Evolutionary conservation across 64 coral and sea anemone species (phyloP), one percentile per base, ranked within the genome.

Genomic region (Stichodactyla mertensii): DNA sequence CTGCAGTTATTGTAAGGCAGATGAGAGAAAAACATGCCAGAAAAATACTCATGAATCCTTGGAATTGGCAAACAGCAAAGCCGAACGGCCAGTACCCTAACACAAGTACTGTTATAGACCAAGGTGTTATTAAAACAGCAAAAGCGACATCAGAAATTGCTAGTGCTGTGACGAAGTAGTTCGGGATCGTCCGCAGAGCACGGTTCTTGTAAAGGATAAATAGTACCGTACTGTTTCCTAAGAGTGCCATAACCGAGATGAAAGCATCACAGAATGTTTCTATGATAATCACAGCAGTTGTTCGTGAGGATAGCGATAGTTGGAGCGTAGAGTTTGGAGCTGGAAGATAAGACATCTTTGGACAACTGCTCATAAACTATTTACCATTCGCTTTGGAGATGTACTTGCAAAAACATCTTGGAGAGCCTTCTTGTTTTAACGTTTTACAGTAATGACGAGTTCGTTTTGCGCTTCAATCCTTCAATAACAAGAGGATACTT

Each of bases 111-210:
- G 80, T 31, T 16, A 88, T 64, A 16, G 91, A 84, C 24, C 56
- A 85, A 4, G 91, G 91, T 69, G 56, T 53, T 36, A 54, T 80
- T 5, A 84, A 9, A 5, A 61, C 16, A 51, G 86, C 67, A 81
- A 92, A 88, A 15, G 59, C 56, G 13, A 88, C 84, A 69, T 92
- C 91, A 11, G 91, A 84, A 62, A 88, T 5, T 2, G 91, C 81
- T 22, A 92, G 91, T 23, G 91, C 87, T 78, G 57, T 20, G 14
- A 92, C 86, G 18, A 92, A 88, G 26, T 88, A 88, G 77, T 88
- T 88, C 26, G 91, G 66, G 10, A 88, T 83, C 55, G 64, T 92
- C 19, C 86, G 62, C 2, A 92, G 86, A 27, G 74, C 66, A 24
- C 27, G 66, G 6, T 83, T 92, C 71, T 88, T 92, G 69, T 88